phyloP scores from a whole-genome alignment of 2,113 vertebrate genomes.

The Malurus melanocephalus region DNA sequence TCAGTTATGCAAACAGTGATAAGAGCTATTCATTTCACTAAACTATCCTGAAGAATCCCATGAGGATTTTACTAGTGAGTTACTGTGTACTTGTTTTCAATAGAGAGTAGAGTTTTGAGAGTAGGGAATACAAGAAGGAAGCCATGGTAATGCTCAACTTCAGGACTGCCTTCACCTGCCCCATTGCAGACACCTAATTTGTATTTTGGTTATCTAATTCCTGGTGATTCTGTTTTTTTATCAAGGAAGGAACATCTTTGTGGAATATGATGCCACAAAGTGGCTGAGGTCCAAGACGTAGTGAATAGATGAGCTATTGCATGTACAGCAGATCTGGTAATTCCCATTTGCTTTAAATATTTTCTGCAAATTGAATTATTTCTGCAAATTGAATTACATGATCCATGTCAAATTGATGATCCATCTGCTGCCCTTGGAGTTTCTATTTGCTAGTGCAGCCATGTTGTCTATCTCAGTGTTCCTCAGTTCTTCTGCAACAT shows the following conservation, averaged over 20 bases:
- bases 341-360: neutral
- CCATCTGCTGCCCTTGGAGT: neutral
- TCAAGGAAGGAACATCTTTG: neutral
- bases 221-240: neutral
- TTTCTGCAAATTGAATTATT: neutral
- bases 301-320: neutral
- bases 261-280: neutral
- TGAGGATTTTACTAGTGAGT: neutral
- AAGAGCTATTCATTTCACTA: neutral
- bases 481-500: neutral
- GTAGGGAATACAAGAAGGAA: neutral
- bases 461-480: neutral
- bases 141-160: neutral
- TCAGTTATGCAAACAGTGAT: neutral
- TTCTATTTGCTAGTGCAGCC: neutral
- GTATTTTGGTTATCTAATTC: neutral
- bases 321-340: neutral
- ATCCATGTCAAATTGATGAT: neutral
- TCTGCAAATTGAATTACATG: neutral
- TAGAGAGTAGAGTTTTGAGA: neutral
- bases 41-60: neutral
- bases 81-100: neutral
- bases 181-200: neutral
- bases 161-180: neutral
- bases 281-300: neutral